Evolutionary conservation across 2,113 vertebrate species (phyloP), one percentile per base, ranked within the genome.

Genomic region (Vireo altiloquus): DNA sequence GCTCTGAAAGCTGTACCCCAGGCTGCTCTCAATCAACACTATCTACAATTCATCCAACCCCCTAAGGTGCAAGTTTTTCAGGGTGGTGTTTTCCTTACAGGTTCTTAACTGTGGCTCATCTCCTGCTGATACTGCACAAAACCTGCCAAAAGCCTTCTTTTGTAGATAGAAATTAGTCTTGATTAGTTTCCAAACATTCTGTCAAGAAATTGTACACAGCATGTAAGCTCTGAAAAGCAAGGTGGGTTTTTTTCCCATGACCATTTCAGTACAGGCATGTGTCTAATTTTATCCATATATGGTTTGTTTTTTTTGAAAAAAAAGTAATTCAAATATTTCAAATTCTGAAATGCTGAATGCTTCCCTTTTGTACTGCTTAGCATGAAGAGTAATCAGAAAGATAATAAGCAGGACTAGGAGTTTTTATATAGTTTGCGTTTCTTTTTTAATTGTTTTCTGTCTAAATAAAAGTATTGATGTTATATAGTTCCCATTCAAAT

Each of bases 71-170:
- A 90, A 80, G 63, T 59, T 92, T 66, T 94, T 87, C 54, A 28
- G 70, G 42, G 33, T 79, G 25, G 87, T 90, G 91, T 87, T 93
- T 90, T 90, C 78, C 40, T 40, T 91, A 78, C 49, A 79, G 81
- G 46, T 96, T 96, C 92, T 92, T 96, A 90, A 96, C 56, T 77
- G 52, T 12, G 39, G 56, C 82, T 84, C 71, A 81, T 89, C 71
- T 95, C 74, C 89, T 86, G 50, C 68, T 94, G 88, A 84, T 89
- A 47, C 16, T 53, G 53, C 64, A 72, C 47, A 87, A 85, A 93
- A 97, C 46, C 61, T 95, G 70, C 90, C 89, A 68, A 49, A 88
- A 88, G 52, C 50, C 60, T 54, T 90, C 69, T 74, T 93, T 97
- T 95, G 61, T 81, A 89, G 60, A 57, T 89, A 81, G 54, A 95